Evolutionary conservation across 2,797 vertebrate genomes (phyloP).

Genomic region (Phalloptychus januarius): DNA sequence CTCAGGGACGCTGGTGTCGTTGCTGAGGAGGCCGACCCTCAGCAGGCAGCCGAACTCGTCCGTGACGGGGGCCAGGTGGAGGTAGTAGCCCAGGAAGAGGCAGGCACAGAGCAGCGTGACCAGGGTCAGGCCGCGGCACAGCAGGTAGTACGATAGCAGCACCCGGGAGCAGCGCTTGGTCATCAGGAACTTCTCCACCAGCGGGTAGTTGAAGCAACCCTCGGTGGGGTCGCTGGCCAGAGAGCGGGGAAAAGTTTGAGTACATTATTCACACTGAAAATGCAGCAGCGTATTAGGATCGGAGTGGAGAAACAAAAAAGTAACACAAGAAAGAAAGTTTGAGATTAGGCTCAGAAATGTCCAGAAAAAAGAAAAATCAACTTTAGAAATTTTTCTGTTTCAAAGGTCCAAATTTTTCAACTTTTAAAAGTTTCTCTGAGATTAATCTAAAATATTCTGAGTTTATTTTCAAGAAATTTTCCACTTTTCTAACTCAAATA

Average conservation of each 20-base stretch:
- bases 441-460: too few species aligned
- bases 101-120: constrained; percentile 84
- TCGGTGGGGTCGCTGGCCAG: constrained; percentile 83
- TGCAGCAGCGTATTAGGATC: too few species aligned
- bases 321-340: too few species aligned
- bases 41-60: constrained; percentile 91
- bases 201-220: constrained; percentile 89
- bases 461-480: too few species aligned
- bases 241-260: not conserved
- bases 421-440: too few species aligned
- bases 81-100: constrained; percentile 91
- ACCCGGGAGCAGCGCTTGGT: constrained; percentile 84
- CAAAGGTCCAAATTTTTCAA: too few species aligned
- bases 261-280: too few species aligned
- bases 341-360: too few species aligned
- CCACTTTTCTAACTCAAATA: too few species aligned
- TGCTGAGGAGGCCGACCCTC: constrained; percentile 86
- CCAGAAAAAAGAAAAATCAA: too few species aligned
- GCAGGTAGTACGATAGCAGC: constrained; percentile 86
- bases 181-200: constrained; percentile 93
- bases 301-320: too few species aligned
- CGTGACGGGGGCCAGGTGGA: constrained; percentile 85
- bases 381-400: too few species aligned
- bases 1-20: constrained; percentile 84
- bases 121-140: constrained; percentile 85